Evolutionary conservation across 2,113 vertebrate genomes (phyloP).

Genomic region (Sialia sialis): DNA sequence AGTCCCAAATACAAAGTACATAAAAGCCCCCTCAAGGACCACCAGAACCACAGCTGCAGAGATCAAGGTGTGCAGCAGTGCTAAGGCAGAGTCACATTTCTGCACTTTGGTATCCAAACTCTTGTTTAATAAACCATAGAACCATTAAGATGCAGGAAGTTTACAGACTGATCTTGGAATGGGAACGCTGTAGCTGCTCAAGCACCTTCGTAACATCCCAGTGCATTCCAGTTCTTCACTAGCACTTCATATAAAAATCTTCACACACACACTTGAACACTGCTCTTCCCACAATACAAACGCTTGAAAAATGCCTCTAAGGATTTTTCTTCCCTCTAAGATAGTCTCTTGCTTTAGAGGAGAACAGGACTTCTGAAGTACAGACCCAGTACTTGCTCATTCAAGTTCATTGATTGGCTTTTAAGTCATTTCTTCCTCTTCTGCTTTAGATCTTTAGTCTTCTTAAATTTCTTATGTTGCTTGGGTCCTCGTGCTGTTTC

Average conservation of each 20-base stretch:
- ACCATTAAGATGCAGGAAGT: not conserved
- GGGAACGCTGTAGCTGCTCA: not conserved
- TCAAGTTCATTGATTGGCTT: not conserved
- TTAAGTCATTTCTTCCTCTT: slow-evolving; percentile 68
- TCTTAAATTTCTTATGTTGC: slow-evolving; percentile 85
- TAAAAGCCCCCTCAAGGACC: not conserved
- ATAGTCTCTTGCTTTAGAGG: not conserved
- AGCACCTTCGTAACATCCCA: not conserved
- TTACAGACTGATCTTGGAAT: not conserved
- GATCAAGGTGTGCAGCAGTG: not conserved
- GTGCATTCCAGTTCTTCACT: not conserved
- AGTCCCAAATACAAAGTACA: not conserved
- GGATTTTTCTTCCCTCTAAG: not conserved
- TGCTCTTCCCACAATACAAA: not conserved
- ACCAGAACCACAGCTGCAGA: not conserved
- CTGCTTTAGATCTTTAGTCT: slow-evolving; percentile 72
- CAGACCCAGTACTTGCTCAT: not conserved
- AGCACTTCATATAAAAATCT: not conserved
- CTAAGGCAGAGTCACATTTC: not conserved
- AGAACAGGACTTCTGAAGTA: not conserved
- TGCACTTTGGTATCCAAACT: not conserved
- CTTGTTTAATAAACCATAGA: slow-evolving; percentile 1
- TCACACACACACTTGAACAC: not conserved
- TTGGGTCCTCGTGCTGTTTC: slow-evolving; percentile 60
- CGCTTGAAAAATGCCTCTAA: not conserved